Base-by-base conservation (phyloP, 2,113 vertebrate genomes). In the Ciconia boyciana region DNA sequence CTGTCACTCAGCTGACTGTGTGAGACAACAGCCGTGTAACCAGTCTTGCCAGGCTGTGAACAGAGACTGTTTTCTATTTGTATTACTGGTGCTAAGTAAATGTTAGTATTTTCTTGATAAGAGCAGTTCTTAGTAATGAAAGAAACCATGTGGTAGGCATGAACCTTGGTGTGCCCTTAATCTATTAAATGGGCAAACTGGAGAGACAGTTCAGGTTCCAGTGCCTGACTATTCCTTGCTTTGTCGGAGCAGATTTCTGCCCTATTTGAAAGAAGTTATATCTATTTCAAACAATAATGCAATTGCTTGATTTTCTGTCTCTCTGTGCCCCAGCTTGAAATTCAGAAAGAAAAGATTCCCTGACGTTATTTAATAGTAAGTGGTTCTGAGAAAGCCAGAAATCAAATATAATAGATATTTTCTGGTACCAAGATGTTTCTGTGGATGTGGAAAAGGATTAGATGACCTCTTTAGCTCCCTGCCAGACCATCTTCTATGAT, bases 351-450 rank as follows among this genome's bases (percentile, higher is more conserved):
- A 92, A 92, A 87, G 46, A 81, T 87, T 93, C 64, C 61, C 71
- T 83, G 55, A 93, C 94, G 82, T 93, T 96, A 88, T 93, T 94
- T 92, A 94, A 81, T 87, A 75, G 39, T 31, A 64, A 81, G 41
- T 32, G 15, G 43, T 75, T 83, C 90, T 87, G 80, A 90, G 77
- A 93, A 95, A 84, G 83, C 31, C 0, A 0, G 90, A 94, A 96
- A 93, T 95, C 72, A 71, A 86, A 94, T 81, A 85, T 52, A 76
- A 83, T 54, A 83, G 43, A 16, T 94, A 78, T 86, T 74, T 96
- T 90, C 75, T 93, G 60, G 46, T 75, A 84, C 39, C 0, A 0
- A 71, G 80, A 60, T 70, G 55, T 68, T 96, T 78, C 68, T 78
- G 48, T 75, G 72, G 72, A 83, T 89, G 57, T 84, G 65, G 44